Evolutionary conservation across 2,797 vertebrate species (phyloP), one percentile per base, ranked within the genome.

Genomic region (Caiman crocodilus): DNA sequence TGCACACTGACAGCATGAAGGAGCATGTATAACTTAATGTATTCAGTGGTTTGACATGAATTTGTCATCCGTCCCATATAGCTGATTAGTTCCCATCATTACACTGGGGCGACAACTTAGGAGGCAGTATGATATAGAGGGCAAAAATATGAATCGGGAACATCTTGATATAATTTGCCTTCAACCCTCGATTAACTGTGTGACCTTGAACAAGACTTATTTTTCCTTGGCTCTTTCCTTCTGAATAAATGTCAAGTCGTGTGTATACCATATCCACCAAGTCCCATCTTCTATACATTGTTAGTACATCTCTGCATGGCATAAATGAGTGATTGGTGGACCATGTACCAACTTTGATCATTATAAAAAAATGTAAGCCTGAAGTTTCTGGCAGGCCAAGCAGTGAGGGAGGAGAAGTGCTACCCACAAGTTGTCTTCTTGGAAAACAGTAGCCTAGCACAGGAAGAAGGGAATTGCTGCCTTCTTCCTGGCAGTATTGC

Each of bases 91-190:
- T 82, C 0, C 0, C 25, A 85, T 82, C 88, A 78, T 88, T 87
- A 21, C 90, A 89, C 95, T 30, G 82, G 88, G 65, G 67, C 35
- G 88, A 89, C 95, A 93, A 91, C 92, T 87, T 88, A 86, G 86
- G 93, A 92, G 92, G 89, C 82, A 92, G 50, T 59, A 76, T 84
- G 83, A 87, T 77, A 63, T 76, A 73, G 82, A 82, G 88, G 26
- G 59, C n/a, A 57, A 50, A 94, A 63, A n/a, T 84, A 73, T 71
- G 85, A 91, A 87, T 89, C 95, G 91, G 88, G 79, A 90, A 88
- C 87, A 87, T 92, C 83, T 90, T 75, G 28, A 85, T 92, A 9
- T 76, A 85, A 0, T 69, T 76, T 88, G 91, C 25, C 30, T 57
- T 91, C 4, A 3, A 75, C 87, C 82, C 23, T 57, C 92, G 65